These are phyloP conservation scores for Drosophila crucigera DNA, from an alignment of 2,888 invertebrate species.

Conservation along the genomic window DNA sequence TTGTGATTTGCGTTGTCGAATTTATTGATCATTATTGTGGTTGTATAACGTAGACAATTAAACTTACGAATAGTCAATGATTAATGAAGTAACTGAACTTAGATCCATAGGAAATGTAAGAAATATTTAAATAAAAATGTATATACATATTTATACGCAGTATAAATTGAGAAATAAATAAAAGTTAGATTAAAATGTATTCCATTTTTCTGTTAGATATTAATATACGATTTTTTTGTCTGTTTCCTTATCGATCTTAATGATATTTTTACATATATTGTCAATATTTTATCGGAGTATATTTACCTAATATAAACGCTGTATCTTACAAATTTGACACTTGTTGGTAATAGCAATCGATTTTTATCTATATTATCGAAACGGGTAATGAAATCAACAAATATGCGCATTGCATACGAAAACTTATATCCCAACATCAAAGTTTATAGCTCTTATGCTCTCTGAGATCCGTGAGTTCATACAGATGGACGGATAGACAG, in stretches of 20 bases:
- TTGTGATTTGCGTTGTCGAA: slow-evolving; percentile 9
- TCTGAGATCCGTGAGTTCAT: background rate
- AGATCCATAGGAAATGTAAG: background rate
- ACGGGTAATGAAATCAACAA: background rate
- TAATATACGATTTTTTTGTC: background rate
- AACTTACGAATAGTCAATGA: slow-evolving; percentile 5
- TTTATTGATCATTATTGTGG: slow-evolving; percentile 9
- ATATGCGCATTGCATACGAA: background rate
- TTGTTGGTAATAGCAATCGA: background rate
- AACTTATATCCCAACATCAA: background rate
- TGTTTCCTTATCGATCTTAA: background rate
- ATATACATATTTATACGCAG: background rate
- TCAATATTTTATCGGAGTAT: background rate
- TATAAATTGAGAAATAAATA: background rate
- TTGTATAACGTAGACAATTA: slow-evolving; percentile 21
- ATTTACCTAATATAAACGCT: background rate
- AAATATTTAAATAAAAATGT: background rate
- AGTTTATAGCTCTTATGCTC: background rate
- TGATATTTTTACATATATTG: background rate
- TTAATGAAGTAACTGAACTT: background rate
- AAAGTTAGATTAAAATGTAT: background rate
- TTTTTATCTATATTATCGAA: background rate
- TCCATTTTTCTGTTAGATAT: background rate
- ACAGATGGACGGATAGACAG: background rate
- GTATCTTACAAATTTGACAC: background rate